Evolutionary conservation across 2,888 invertebrate species (phyloP).

Genomic region (Andrena hattorfiana): DNA sequence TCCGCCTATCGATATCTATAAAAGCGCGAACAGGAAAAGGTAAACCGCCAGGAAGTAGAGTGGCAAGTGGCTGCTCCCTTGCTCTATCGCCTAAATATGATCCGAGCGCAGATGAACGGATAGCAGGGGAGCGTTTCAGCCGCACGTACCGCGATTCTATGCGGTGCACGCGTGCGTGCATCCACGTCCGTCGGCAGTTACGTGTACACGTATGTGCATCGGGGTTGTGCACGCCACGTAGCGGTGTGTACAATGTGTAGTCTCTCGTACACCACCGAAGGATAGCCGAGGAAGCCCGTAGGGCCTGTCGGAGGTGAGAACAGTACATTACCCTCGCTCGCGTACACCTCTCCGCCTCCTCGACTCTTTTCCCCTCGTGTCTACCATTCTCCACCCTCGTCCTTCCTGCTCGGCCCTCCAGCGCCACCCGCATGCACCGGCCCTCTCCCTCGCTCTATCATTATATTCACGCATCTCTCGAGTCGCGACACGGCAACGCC

Average conservation of each 20-base stretch:
- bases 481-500: conserved; percentile 52
- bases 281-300: conserved; percentile 75
- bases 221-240: conserved; percentile 40
- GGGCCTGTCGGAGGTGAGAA: conserved; percentile 80
- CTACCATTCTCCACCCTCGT: conserved; percentile 60
- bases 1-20: neutral
- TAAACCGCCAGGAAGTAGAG: neutral
- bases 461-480: conserved; percentile 71
- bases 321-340: conserved; percentile 78
- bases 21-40: neutral
- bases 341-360: conserved; percentile 62
- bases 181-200: conserved; percentile 45
- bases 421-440: conserved; percentile 31
- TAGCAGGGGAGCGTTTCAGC: conserved; percentile 46
- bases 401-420: conserved; percentile 53
- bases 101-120: conserved; percentile 57
- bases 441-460: conserved; percentile 58
- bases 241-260: conserved; percentile 48
- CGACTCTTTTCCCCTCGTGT: conserved; percentile 65
- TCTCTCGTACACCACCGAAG: conserved; percentile 61
- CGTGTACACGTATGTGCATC: conserved; percentile 25
- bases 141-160: conserved; percentile 41
- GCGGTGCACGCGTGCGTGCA: conserved; percentile 46
- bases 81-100: conserved; percentile 51
- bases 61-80: conserved; percentile 39